Evolutionary conservation across 53 echinoderm and acorn worm species (phyloP).

Genomic region (Zoroaster sp.): DNA sequence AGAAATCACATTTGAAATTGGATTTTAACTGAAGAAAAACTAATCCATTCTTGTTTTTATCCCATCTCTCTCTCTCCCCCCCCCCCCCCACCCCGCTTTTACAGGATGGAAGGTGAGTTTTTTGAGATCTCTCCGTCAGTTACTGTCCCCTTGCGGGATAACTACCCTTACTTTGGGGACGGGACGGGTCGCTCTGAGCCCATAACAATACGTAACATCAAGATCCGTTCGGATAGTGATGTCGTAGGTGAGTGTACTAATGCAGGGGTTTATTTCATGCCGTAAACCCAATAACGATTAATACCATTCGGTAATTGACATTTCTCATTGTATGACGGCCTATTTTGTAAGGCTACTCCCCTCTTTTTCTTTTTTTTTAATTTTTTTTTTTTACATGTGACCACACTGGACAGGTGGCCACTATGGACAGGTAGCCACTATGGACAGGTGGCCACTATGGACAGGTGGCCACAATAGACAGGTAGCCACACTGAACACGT

Average conservation of each 20-base stretch:
- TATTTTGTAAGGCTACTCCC: no score
- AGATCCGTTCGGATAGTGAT: conserved; percentile 79
- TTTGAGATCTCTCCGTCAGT: conserved; percentile 28
- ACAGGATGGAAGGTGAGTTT: conserved; percentile 59
- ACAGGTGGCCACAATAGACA: not conserved
- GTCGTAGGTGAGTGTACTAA: conserved; percentile 54
- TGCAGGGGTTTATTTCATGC: not conserved
- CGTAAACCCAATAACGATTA: not conserved
- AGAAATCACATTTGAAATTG: not conserved
- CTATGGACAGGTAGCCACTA: not conserved
- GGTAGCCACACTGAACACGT: not conserved
- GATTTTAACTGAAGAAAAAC: not conserved
- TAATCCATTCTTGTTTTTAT: not conserved
- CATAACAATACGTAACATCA: conserved; percentile 83
- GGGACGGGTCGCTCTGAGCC: conserved; percentile 92
- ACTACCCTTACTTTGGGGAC: conserved; percentile 90
- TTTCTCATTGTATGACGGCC: not conserved
- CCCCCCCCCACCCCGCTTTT: not conserved
- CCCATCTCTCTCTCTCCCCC: not conserved
- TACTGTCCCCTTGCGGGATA: conserved; percentile 61
- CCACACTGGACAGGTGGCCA: not conserved
- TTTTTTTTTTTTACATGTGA: not conserved
- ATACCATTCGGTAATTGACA: not conserved
- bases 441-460: not conserved
- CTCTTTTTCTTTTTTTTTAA: no score